A percentile compares a stretch with the other conserved stretches of the same genome.
phyloP scores from a whole-genome alignment of 2,888 invertebrate species.

The Brachycybe producta region DNA sequence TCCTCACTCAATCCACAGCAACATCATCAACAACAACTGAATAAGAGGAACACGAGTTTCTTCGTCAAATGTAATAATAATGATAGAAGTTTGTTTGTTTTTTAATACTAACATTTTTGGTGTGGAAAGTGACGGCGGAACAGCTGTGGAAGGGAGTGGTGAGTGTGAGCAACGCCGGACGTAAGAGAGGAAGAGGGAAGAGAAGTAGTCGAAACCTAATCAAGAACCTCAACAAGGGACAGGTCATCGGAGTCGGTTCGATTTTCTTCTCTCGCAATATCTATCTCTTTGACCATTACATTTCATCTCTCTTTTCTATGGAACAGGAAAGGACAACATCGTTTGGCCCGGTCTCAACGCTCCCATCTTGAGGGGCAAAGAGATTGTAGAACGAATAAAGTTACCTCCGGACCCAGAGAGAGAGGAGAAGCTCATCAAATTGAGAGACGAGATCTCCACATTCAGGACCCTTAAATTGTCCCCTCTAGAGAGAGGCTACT shows the following conservation, averaged over 20 bases:
- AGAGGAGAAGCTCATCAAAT: slow-evolving; percentile 53
- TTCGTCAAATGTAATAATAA: slow-evolving; percentile 33
- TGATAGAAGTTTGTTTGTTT: slow-evolving; percentile 11
- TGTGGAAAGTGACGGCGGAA: slow-evolving; percentile 50
- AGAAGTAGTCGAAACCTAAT: slow-evolving; percentile 52
- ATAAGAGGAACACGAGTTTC: slow-evolving; percentile 12
- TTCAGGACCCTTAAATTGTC: slow-evolving; percentile 50
- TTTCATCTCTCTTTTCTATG: not conserved
- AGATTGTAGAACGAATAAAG: slow-evolving; percentile 56
- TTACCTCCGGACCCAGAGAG: slow-evolving; percentile 53
- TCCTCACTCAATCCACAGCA: not conserved
- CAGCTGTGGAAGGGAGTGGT: slow-evolving; percentile 89
- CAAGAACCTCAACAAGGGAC: slow-evolving; percentile 71
- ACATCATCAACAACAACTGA: not conserved
- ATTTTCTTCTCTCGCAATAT: no score
- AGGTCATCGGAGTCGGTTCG: slow-evolving; percentile 65
- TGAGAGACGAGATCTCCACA: slow-evolving; percentile 56
- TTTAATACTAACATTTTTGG: not conserved
- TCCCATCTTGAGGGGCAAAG: slow-evolving; percentile 63
- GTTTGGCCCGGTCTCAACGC: slow-evolving; percentile 85
- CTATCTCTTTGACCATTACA: not conserved
- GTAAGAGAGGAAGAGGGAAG: slow-evolving; percentile 79
- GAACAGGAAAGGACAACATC: slow-evolving; percentile 53
- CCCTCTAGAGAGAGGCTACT: slow-evolving; percentile 86
- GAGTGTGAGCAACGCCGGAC: slow-evolving; percentile 93